Conservation (phyloP, 2,797 vertebrate species). For the Arctocebus calabarensis region DNA sequence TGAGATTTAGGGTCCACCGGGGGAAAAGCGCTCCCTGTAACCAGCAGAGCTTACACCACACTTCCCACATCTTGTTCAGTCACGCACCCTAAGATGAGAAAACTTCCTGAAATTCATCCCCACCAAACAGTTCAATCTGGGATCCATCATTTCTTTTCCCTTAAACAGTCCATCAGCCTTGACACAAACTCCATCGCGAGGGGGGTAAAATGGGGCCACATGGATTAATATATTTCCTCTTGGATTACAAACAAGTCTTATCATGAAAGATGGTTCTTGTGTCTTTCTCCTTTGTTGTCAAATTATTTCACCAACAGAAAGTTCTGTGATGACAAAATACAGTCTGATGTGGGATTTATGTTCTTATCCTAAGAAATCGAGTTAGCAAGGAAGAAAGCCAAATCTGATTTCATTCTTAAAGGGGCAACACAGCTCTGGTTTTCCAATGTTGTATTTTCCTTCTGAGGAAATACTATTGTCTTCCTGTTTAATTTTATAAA, state of each 20-base stretch:
- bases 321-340: background rate
- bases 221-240: background rate
- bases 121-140: background rate
- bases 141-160: constrained; percentile 12
- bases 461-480: background rate
- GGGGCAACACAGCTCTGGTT: background rate
- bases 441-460: constrained; percentile 57
- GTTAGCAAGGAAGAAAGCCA: background rate
- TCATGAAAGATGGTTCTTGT: background rate
- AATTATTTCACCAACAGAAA: constrained; percentile 3
- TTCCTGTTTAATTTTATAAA: constrained; percentile 35
- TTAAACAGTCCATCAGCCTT: background rate
- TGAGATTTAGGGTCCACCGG: background rate
- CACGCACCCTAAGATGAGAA: background rate
- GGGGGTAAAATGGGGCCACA: background rate
- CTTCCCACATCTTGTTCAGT: background rate
- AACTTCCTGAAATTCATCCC: background rate
- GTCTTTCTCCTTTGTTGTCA: background rate
- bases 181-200: background rate
- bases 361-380: constrained; percentile 49
- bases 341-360: background rate
- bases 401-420: background rate
- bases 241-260: background rate
- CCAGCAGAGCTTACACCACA: background rate
- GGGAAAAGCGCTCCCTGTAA: background rate